These are phyloP conservation scores for Numenius arquata DNA, from an alignment of 2,113 vertebrate genomes.

Conservation along the genomic window DNA sequence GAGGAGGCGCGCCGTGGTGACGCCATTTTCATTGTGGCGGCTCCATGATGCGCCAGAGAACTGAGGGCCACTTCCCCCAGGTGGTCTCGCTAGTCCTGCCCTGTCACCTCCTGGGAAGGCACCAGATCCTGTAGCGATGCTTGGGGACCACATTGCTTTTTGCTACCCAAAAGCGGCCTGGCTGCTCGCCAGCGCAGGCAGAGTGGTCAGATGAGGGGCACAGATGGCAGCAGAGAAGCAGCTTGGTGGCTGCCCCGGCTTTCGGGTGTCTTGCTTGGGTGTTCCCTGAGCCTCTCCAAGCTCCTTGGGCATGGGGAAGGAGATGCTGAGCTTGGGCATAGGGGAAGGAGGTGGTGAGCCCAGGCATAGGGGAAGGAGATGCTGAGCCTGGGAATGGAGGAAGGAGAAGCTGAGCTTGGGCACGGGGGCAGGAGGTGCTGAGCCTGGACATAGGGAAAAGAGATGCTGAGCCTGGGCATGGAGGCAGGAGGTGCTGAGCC, in stretches of 20 bases:
- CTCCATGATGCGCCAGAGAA: neutral
- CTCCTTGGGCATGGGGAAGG: neutral
- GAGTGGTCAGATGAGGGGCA: fast-evolving
- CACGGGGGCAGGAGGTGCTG: no score
- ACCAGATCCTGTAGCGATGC: fast-evolving
- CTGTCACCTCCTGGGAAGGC: neutral
- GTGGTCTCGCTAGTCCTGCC: fast-evolving
- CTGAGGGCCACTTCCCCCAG: neutral
- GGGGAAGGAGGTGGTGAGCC: neutral
- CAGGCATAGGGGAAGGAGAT: neutral
- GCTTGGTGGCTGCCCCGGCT: neutral
- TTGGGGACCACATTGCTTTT: neutral
- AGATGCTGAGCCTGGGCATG: neutral
- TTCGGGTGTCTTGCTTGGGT: fast-evolving
- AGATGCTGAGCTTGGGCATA: neutral
- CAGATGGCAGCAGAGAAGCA: neutral
- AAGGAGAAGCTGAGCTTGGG: neutral
- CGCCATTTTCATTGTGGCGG: neutral
- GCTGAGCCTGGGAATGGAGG: neutral
- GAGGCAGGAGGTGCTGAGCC: neutral
- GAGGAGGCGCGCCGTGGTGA: fast-evolving
- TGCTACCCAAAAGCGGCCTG: neutral
- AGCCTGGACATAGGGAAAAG: neutral
- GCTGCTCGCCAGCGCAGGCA: fast-evolving
- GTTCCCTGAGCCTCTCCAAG: neutral